Evolutionary conservation across 2,888 invertebrate species (phyloP).

Genomic region (Mythimna albipuncta): DNA sequence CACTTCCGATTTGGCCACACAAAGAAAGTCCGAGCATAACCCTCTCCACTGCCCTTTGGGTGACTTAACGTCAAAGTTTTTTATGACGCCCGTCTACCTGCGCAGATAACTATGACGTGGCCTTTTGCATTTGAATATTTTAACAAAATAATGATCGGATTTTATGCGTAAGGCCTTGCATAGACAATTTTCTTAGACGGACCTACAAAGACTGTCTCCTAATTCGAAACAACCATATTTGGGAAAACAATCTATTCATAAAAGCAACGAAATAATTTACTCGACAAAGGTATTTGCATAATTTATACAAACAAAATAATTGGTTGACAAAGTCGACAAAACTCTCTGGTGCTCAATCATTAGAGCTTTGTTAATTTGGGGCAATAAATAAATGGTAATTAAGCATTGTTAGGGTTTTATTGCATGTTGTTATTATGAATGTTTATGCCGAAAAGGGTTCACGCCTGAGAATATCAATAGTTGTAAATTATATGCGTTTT

Average conservation of each 20-base stretch:
- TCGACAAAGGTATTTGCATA: slow-evolving; percentile 69
- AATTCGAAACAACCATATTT: slow-evolving; percentile 35
- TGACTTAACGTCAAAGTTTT: too few species aligned
- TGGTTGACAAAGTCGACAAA: slow-evolving; percentile 64
- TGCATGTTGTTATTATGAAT: slow-evolving; percentile 61
- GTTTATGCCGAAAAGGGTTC: slow-evolving; percentile 63
- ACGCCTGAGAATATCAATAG: slow-evolving; percentile 59
- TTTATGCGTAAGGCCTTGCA: too few species aligned
- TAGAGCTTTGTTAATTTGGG: slow-evolving; percentile 66
- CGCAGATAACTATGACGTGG: too few species aligned
- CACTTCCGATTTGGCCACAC: too few species aligned
- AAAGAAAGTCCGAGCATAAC: too few species aligned
- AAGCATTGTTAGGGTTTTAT: slow-evolving; percentile 67
- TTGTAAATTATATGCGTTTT: slow-evolving; percentile 59
- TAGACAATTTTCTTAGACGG: neutral
- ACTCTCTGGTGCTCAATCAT: slow-evolving; percentile 56
- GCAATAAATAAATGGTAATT: slow-evolving; percentile 70
- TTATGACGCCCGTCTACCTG: too few species aligned
- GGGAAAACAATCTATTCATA: slow-evolving; percentile 29
- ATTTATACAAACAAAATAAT: slow-evolving; percentile 67
- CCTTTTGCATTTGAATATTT: too few species aligned
- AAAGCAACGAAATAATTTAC: slow-evolving; percentile 38
- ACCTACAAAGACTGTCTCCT: neutral
- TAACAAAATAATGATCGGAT: too few species aligned
- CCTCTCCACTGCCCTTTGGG: too few species aligned